These are phyloP conservation scores for Melanostigma gelatinosum DNA, from an alignment of 2,113 vertebrate genomes.

Conservation along the genomic window DNA sequence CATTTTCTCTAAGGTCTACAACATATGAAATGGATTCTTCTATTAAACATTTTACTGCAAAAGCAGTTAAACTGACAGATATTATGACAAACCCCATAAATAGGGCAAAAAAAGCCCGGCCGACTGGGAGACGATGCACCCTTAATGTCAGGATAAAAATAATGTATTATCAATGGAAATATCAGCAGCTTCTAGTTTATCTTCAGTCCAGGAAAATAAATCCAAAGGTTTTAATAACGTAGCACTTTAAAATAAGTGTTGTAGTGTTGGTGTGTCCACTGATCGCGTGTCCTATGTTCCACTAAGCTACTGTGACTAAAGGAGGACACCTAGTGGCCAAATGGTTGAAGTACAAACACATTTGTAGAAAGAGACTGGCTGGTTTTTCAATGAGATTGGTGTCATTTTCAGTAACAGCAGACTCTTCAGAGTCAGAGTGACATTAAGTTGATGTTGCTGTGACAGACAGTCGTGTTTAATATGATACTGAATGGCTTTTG, in stretches of 20 bases:
- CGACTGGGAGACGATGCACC: too few species aligned
- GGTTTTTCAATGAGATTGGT: background rate
- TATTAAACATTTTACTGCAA: background rate
- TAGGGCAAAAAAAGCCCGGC: background rate
- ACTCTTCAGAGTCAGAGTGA: background rate
- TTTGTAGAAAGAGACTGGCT: background rate
- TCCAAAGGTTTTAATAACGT: background rate
- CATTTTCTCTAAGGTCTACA: background rate
- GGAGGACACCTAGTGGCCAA: slow-evolving; percentile 34
- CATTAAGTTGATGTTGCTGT: background rate
- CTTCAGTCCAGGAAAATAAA: background rate
- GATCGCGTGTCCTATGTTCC: background rate
- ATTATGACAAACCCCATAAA: background rate
- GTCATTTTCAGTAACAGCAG: background rate
- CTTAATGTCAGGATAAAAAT: too few species aligned
- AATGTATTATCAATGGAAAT: background rate
- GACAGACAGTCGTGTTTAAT: background rate
- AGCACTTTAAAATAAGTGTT: too few species aligned
- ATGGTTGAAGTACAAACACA: background rate
- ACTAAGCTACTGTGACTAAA: background rate
- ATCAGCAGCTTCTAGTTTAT: background rate
- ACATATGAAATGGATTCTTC: background rate
- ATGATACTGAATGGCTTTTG: background rate
- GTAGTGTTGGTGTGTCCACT: background rate
- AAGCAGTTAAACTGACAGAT: background rate